Evolutionary conservation across 2,797 vertebrate species (phyloP), one percentile per base, ranked within the genome.

Genomic region (Xyrichtys novacula): DNA sequence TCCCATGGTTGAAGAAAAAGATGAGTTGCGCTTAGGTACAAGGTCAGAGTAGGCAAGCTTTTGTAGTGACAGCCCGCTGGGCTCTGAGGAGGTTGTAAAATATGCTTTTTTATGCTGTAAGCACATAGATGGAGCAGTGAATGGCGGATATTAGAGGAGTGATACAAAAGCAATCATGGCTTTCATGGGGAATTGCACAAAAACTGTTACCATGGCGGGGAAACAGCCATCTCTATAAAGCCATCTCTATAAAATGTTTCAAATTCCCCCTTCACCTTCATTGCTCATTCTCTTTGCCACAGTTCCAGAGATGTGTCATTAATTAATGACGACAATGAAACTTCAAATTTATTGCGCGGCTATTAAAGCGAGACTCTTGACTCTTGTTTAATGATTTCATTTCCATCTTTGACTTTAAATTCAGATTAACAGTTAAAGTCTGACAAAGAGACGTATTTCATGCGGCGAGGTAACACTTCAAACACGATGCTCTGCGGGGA

Each of bases 141-240:
- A 81, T 77, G 57, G 54, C 53, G 65, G 40, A 68, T 49, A 62
- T 80, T 68, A 81, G 43, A 73, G 36, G 40, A 68, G 67, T 29
- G n/a, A 71, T 61, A 85, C 65, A 81, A 81, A 83, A 81, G 76
- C 71, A 77, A 76, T 60, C 80, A 75, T 80, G 80, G 74, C 81
- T 80, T 90, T 86, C 85, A 89, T 82, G 80, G 82, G 84, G 84
- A 80, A 81, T 56, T 69, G 36, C n/a, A 50, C 39, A 58, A 49
- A 78, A 70, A 79, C 14, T 7, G 20, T 71, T 58, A 20, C 10
- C 3, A 32, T 54, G 52, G 71, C 61, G 47, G 63, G 29, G 32
- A 34, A 34, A 15, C 11, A 42, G 25, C 42, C 48, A 10, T 66
- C 49, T 56, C 26, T 11, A 23, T 44, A 28, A 76, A 43, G 34